phyloP scores from a whole-genome alignment of 2,797 vertebrate species.

The Lemur catta region DNA sequence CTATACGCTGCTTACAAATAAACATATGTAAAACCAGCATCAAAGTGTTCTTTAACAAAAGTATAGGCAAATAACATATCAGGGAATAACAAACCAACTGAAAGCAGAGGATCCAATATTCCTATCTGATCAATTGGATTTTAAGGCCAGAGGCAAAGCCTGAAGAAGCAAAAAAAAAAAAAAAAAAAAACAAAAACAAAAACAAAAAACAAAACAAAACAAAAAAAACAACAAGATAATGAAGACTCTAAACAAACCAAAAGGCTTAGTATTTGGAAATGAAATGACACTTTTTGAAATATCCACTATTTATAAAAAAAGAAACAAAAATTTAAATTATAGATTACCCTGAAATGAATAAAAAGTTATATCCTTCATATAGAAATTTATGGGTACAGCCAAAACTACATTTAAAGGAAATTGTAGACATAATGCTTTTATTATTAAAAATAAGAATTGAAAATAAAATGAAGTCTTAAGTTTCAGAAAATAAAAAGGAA shows the following conservation, averaged over 20 bases:
- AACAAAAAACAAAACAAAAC: not conserved
- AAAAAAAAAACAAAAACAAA: not conserved
- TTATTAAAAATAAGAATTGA: conserved; percentile 18
- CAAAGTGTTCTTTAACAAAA: not conserved
- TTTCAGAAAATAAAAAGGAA: not conserved
- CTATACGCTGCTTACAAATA: not conserved
- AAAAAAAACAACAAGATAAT: not conserved
- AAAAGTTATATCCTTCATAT: not conserved
- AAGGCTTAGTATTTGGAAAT: not conserved
- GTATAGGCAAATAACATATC: not conserved
- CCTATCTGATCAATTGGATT: not conserved
- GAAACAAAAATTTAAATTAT: not conserved
- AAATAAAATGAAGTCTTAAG: not conserved
- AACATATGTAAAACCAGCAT: not conserved
- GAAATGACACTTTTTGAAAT: not conserved
- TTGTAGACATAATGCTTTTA: not conserved
- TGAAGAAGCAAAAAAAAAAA: not conserved
- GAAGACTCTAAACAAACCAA: not conserved
- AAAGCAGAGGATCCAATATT: not conserved
- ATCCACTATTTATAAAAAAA: not conserved
- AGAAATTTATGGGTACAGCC: not conserved
- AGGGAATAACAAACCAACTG: not conserved
- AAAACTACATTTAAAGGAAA: not conserved
- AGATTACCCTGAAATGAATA: not conserved
- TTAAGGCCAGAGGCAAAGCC: not conserved